phyloP scores from a whole-genome alignment of 2,113 vertebrate genomes.

The Sinocyclocheilus maitianheensis region DNA sequence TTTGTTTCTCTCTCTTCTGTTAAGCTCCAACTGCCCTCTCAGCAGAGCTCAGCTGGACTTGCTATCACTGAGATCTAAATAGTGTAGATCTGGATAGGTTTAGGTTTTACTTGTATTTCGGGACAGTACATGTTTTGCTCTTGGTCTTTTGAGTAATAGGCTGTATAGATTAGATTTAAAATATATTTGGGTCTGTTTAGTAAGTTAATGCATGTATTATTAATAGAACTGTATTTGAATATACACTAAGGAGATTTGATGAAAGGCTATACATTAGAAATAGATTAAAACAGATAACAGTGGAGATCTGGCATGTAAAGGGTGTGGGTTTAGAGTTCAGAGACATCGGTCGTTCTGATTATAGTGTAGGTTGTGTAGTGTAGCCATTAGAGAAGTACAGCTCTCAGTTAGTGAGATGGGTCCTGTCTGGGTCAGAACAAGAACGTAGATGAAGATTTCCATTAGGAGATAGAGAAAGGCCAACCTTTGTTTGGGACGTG shows the following conservation, averaged over 20 bases:
- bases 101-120: not conserved
- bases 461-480: not conserved
- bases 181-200: not conserved
- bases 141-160: not conserved
- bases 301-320: not conserved
- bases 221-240: not conserved
- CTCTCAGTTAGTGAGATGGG: slow-evolving; percentile 5
- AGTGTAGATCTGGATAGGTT: not conserved
- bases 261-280: not conserved
- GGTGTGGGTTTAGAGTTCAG: not conserved
- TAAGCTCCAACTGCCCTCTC: not conserved
- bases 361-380: slow-evolving; percentile 13
- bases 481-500: not conserved
- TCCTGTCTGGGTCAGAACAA: slow-evolving; percentile 11
- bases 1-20: not conserved
- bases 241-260: not conserved
- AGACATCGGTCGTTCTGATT: not conserved
- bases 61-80: not conserved
- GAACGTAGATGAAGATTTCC: not conserved
- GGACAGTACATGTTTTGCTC: not conserved
- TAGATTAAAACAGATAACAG: not conserved
- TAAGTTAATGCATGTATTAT: not conserved
- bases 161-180: not conserved
- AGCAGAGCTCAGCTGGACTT: slow-evolving; percentile 8
- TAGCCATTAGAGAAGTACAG: slow-evolving; percentile 9